Evolutionary conservation across 2,797 vertebrate species (phyloP), one percentile per base, ranked within the genome.

Genomic region (Leptodactylus fallax): DNA sequence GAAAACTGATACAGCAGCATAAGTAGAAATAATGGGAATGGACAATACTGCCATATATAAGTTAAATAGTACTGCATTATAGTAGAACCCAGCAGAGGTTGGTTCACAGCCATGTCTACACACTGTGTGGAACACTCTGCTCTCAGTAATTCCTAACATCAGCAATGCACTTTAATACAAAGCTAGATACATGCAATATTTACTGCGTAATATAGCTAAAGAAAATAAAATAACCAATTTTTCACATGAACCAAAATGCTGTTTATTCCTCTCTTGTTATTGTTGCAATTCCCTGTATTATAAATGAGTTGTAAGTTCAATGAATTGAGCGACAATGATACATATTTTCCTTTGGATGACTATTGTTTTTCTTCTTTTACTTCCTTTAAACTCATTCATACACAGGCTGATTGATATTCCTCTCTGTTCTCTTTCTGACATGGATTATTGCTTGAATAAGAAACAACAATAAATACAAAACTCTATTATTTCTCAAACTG

Each of bases 391-490:
- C 49, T 78, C 74, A 78, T 67, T 78, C 60, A 78, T 14, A 71
- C 55, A 27, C 25, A 67, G 21, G 16, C 71, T 83, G 81, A 83
- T 87, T 87, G 86, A 87, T 87, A 77, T 87, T 55, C 72, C 21
- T 83, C 25, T 78, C 51, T 87, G 27, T 77, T 81, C 74, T 83
- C 71, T 83, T 87, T 83, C 45, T 83, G 80, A 83, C 80, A 87
- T 55, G 65, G 86, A 65, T 82, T 87, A 83, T 83, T 77, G 81
- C 86, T 65, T 87, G 80, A 83, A 87, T 83, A 83, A 56, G 58
- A 87, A 83, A 77, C 72, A 87, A 83, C 79, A 76, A 77, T 87
- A 87, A 81, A 87, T 81, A 82, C 65, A 87, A 87, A 81, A 82
- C 85, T 87, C 79, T 74, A 83, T 87, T 87, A 87, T 83, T 87